Base-by-base conservation (phyloP, 2,888 invertebrate species). In the Drosophila greeni region DNA sequence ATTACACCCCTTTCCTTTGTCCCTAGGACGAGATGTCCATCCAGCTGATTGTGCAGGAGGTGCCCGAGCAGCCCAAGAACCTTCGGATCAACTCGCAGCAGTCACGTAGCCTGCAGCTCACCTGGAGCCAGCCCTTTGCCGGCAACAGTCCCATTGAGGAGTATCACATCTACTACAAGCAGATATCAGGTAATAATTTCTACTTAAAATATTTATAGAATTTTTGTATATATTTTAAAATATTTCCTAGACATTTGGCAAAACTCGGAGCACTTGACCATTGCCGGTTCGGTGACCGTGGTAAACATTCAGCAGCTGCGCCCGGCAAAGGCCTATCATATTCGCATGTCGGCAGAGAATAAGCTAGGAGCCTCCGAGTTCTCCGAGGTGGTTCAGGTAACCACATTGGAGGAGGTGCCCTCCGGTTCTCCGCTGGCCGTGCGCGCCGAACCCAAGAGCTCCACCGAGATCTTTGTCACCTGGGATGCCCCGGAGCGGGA, bases 401-500 rank as follows among this genome's bases (percentile, higher is more conserved):
- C 94, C 56, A 95, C 95, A n/a, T 91, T 94, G 62, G 95, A 95
- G 90, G 95, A 95, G 92, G 93, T 93, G 55, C 95, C 95, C 1
- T 94, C 93, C 76, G 96, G 95, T 1, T 93, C 95, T 31, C 95
- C 96, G 8, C 85, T 94, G 73, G 95, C 95, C 85, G 93, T 96
- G 57, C 91, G 94, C 80, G 94, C 94, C 42, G 95, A 95, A 88
- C 92, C 96, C 0, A 94, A 94, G 87, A 95, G 94, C 87, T 95
- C 95, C 8, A 95, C 95, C 1, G 95, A 95, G 89, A 91, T 96
- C 66, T 92, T 93, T 69, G 94, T 96, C 45, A 94, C 93, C 53
- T 96, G 96, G 96, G 95, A 95, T 87, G 94, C 96, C 31, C 96
- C 96, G 23, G 92, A 94, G 82, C 91, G 94, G 78, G 95, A 95